Percentiles rank a stretch among this genome's conserved stretches.
These are phyloP conservation scores for Notocelia uddmanniana DNA, from an alignment of 2,888 invertebrate genomes.

Conservation along the genomic window DNA sequence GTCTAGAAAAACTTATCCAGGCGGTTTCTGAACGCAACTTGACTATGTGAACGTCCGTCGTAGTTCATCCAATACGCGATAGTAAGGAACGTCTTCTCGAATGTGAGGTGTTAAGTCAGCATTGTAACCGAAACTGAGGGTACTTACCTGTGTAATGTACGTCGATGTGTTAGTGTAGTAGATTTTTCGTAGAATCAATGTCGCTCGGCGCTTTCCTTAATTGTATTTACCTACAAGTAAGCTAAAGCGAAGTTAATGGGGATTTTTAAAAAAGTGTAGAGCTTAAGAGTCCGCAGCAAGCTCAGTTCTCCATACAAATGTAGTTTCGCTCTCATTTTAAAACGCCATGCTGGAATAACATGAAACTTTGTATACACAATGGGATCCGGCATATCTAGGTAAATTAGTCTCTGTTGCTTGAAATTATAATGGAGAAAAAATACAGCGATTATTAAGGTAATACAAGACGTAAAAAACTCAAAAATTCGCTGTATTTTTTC, in stretches of 20 bases:
- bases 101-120: constrained; percentile 5
- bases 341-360: too few relatives aligned
- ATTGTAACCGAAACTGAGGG: constrained; percentile 5
- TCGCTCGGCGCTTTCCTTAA: constrained; percentile 36
- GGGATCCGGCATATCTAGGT: too few relatives aligned
- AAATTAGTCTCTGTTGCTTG: too few relatives aligned
- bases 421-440: too few relatives aligned
- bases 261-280: constrained; percentile 38
- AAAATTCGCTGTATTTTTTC: too few relatives aligned
- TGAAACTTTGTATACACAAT: too few relatives aligned
- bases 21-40: constrained; percentile 53
- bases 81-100: not conserved
- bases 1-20: constrained; percentile 62
- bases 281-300: too few relatives aligned
- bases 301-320: too few relatives aligned
- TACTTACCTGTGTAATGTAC: not conserved
- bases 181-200: constrained; percentile 34
- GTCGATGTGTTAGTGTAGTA: constrained; percentile 3
- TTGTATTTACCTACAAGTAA: constrained; percentile 16
- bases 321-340: too few relatives aligned
- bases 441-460: too few relatives aligned
- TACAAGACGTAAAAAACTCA: too few relatives aligned
- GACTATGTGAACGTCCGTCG: constrained; percentile 16
- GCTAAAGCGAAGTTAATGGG: constrained; percentile 40
- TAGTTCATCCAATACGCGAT: constrained; percentile 21